Evolutionary conservation across 2,888 invertebrate genomes (phyloP).

Genomic region (Anorthoa munda): DNA sequence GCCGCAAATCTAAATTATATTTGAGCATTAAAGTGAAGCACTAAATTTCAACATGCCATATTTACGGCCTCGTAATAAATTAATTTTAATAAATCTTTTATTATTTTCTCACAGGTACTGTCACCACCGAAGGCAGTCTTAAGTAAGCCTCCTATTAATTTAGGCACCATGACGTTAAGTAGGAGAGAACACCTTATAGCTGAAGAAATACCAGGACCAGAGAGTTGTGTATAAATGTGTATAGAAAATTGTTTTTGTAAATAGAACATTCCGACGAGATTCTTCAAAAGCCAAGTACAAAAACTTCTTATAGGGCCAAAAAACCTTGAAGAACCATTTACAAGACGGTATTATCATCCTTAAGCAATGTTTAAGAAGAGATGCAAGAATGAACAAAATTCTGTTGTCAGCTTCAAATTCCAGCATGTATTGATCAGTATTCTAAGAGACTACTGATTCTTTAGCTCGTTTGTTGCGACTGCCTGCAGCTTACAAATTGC

Average conservation of each 20-base stretch:
- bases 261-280: conserved; percentile 39
- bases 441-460: conserved; percentile 39
- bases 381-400: neutral
- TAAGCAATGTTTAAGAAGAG: too few relatives aligned
- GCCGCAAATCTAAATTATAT: too few relatives aligned
- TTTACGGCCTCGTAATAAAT: neutral
- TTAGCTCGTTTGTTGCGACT: conserved; percentile 34
- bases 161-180: conserved; percentile 82
- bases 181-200: conserved; percentile 88
- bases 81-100: neutral
- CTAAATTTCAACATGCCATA: neutral
- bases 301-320: neutral
- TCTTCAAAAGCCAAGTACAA: conserved; percentile 7
- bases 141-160: conserved; percentile 75
- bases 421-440: conserved; percentile 26
- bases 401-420: conserved; percentile 12
- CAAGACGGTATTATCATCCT: too few relatives aligned
- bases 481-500: conserved; percentile 49
- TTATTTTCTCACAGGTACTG: conserved; percentile 73
- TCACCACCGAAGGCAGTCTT: conserved; percentile 77
- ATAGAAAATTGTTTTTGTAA: conserved; percentile 43
- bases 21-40: too few relatives aligned
- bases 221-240: conserved; percentile 86
- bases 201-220: conserved; percentile 89
- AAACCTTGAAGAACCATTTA: neutral